Evolutionary conservation across 2,113 vertebrate genomes (phyloP).

Genomic region (Hyla sarda): DNA sequence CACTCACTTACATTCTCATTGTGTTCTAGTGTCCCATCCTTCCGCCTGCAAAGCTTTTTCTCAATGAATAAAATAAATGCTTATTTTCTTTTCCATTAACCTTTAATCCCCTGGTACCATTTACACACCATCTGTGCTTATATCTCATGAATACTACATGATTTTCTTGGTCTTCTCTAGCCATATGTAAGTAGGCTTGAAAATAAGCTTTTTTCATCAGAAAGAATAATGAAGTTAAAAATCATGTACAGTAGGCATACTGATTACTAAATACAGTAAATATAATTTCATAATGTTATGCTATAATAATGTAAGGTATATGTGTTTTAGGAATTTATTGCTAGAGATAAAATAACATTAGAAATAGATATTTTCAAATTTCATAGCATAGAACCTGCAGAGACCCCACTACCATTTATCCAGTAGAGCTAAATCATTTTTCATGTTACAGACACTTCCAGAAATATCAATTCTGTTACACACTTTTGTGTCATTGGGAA

Average conservation of each 20-base stretch:
- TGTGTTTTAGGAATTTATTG: too few relatives aligned
- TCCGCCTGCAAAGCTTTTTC: slow-evolving; percentile 29
- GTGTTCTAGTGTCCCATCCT: neutral
- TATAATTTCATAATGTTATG: neutral
- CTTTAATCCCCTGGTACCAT: slow-evolving; percentile 28
- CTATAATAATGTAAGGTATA: too few relatives aligned
- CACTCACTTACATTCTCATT: neutral
- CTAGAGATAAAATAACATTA: too few relatives aligned
- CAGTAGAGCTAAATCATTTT: too few relatives aligned
- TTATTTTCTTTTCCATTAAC: slow-evolving; percentile 45
- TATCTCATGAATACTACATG: neutral
- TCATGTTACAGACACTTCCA: too few relatives aligned
- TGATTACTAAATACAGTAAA: neutral
- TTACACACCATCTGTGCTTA: slow-evolving; percentile 23
- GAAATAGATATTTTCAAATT: too few relatives aligned
- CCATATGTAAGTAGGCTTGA: neutral
- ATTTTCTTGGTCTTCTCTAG: neutral
- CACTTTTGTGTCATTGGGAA: too few relatives aligned
- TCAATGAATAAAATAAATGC: slow-evolving; percentile 26
- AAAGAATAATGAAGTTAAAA: neutral
- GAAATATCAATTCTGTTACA: too few relatives aligned
- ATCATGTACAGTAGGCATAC: neutral
- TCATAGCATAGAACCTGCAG: too few relatives aligned
- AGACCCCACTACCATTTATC: too few relatives aligned
- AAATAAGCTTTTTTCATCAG: neutral